Base-by-base conservation (phyloP, 2,888 invertebrate genomes). In the Cantharis rufa region DNA sequence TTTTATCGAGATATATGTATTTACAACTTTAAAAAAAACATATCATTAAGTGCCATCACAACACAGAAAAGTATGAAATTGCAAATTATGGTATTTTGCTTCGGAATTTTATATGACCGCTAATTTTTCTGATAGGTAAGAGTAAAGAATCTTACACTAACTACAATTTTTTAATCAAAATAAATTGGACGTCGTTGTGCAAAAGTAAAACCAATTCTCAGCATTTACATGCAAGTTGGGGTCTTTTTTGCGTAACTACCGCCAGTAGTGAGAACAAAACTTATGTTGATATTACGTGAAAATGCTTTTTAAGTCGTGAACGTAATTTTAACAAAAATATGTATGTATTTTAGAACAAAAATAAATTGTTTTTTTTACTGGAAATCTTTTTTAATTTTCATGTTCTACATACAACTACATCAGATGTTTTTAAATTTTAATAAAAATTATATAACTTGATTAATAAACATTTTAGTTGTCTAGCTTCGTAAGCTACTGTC, bases 401-500 rank as follows among this genome's bases (percentile, higher is more conserved):
- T 48, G 48, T 32, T 32, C 13, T 13, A n/a, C n/a, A n/a, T 32
- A 32, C 3, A 2, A 10, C 27, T 28, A 32, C 32, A 13, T 3
- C 13, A 32, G 11, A 4, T 32, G 4, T 13, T 32, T 9, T 0
- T 13, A 32, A 32, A 11, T 5, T 24, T n/a, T 48, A 48, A n/a
- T 85, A 86, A 82, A 85, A 87, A 79, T 86, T 86, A 82, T 92
- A 91, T 76, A 94, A 86, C 84, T 93, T 93, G 80, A 95, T 89
- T 80, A 97, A 91, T 84, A 97, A 90, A 82, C 94, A 93, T 85
- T 97, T 95, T 62, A 98, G 89, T 78, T 94, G 90, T 74, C 98
- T 90, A 0, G 97, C 94, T 89, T 98, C 98, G 84, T 95, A 98
- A 0, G 96, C 95, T 0, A 97, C 97, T 0, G 97, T 97, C 87